Conservation (phyloP, 2,113 vertebrate species). For the Tringa solitaria region DNA sequence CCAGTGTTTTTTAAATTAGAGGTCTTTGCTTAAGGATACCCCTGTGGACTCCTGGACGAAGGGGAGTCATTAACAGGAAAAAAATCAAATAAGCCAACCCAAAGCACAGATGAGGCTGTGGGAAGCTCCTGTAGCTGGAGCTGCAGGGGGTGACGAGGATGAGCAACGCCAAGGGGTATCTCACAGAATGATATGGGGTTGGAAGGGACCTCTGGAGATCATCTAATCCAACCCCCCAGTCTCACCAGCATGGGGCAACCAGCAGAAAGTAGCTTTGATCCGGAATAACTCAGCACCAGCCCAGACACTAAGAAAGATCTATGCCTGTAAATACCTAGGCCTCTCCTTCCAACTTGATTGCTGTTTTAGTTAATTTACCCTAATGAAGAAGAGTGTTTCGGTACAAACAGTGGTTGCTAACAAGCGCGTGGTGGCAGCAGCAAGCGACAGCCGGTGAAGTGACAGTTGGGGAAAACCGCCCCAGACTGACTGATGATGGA, state of each 20-base stretch:
- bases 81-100: background rate
- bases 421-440: background rate
- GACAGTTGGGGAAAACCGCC: background rate
- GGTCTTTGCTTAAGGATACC: background rate
- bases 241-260: background rate
- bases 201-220: too few species aligned
- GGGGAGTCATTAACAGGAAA: background rate
- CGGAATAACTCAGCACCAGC: background rate
- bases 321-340: background rate
- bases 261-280: background rate
- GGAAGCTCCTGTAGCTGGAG: background rate
- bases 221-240: too few species aligned
- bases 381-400: constrained; percentile 44
- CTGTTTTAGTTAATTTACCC: constrained; percentile 39
- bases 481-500: background rate
- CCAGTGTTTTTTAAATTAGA: background rate
- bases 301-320: background rate
- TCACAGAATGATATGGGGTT: background rate
- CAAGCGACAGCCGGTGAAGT: background rate
- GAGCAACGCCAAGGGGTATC: accelerated
- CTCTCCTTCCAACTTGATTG: background rate
- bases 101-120: background rate
- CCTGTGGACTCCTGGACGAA: accelerated
- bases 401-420: constrained; percentile 46
- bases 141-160: accelerated